Evolutionary conservation across 1,140 invertebrate genomes (phyloP).

Genomic region (Bilobella aurantiaca): DNA sequence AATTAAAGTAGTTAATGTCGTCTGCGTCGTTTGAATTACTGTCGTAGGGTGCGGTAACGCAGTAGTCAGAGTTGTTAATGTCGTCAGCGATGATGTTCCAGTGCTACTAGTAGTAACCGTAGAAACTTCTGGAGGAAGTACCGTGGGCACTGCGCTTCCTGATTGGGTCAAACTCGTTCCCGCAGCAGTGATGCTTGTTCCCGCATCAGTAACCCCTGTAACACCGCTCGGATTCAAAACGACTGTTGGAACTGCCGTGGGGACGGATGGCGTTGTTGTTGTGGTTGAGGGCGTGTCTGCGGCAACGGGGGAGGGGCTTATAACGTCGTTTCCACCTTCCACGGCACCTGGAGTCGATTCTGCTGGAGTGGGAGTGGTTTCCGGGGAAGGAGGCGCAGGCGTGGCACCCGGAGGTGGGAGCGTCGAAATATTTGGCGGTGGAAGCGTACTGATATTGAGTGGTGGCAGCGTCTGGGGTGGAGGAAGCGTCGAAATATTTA

Average conservation of each 20-base stretch:
- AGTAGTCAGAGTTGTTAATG: slow-evolving; percentile 1
- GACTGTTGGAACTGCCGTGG: background rate
- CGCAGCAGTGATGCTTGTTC: background rate
- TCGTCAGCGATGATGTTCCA: background rate
- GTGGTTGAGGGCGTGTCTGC: background rate
- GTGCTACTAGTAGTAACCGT: background rate
- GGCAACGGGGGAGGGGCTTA: background rate
- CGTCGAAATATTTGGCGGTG: background rate
- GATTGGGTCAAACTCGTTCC: background rate
- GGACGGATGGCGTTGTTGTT: background rate
- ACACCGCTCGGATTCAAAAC: background rate
- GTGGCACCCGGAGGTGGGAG: background rate
- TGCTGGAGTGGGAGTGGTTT: background rate
- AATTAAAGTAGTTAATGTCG: background rate
- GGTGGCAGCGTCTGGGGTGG: slow-evolving; percentile 5
- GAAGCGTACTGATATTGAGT: background rate
- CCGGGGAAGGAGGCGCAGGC: background rate
- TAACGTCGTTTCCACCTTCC: background rate
- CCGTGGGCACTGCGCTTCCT: background rate
- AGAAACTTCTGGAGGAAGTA: background rate
- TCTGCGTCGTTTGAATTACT: background rate
- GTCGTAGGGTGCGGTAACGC: background rate
- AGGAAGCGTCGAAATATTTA: slow-evolving; percentile 3
- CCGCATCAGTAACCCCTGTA: background rate
- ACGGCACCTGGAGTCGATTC: background rate